phyloP scores from a whole-genome alignment of 2,888 invertebrate genomes.

The Biston stratarius region DNA sequence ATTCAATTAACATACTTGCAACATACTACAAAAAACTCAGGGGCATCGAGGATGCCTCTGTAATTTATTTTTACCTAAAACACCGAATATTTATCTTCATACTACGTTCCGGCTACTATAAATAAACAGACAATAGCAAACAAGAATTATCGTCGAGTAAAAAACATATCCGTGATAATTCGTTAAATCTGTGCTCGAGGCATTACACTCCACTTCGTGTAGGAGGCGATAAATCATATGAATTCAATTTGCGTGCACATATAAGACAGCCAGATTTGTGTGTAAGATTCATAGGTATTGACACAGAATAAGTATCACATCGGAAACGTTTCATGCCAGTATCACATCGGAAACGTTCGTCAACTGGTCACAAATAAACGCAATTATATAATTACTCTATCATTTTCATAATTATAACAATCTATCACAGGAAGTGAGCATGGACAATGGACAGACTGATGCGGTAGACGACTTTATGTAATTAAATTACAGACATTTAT shows the following conservation, averaged over 20 bases:
- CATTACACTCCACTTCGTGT: constrained; percentile 1
- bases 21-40: constrained; percentile 13
- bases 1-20: constrained; percentile 3
- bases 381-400: constrained; percentile 11
- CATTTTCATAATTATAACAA: constrained; percentile 31
- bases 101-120: constrained; percentile 22
- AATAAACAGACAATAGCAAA: constrained; percentile 31
- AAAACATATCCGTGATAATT: constrained; percentile 33
- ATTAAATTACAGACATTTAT: constrained; percentile 42
- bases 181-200: constrained; percentile 9
- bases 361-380: background rate
- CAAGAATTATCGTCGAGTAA: constrained; percentile 19
- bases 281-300: background rate
- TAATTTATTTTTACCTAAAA: constrained; percentile 21
- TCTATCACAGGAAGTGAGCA: constrained; percentile 44
- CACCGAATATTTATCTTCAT: constrained; percentile 14
- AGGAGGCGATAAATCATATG: constrained; percentile 16
- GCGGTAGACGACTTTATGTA: constrained; percentile 38
- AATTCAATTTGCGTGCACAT: constrained; percentile 14
- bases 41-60: background rate
- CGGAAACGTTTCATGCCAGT: background rate
- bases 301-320: too few species aligned
- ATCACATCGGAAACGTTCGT: constrained; percentile 9
- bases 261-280: background rate
- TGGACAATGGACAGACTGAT: constrained; percentile 49